Base-by-base conservation (phyloP, 2,113 vertebrate species). In the Hirundichthys speculiger region DNA sequence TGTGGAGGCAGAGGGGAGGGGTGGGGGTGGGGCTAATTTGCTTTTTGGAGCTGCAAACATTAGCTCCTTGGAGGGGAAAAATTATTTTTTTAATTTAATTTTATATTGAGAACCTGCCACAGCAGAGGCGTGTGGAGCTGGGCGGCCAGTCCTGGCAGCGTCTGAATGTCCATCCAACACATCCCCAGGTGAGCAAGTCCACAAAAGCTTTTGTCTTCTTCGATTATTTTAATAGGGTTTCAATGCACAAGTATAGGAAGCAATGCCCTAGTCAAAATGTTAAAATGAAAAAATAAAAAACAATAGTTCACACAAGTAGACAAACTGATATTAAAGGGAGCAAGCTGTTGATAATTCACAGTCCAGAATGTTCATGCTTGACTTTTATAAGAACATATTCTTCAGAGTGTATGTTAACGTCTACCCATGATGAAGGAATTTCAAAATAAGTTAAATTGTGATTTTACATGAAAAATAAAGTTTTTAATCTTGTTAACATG, bases 121-220 rank as follows among this genome's bases (percentile, higher is more conserved):
- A 79, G 67, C 66, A 73, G 65, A 82, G 83, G 88, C 82, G 87
- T 68, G 63, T 69, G 79, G 68, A 84, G 84, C 47, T 80, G 80
- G 77, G 75, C 55, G 83, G 75, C 55, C 70, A 74, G 63, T 64
- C 62, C 79, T 86, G 86, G 84, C 86, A 73, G 58, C 64, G 65
- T 77, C 72, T 69, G 67, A 69, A 71, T 66, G 70, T 82, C 56
- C 41, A 22, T 81, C 75, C 70, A 67, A 59, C 61, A 53, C 2
- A 12, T 54, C 88, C 76, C 84, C 81, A 81, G 77, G 75, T 81
- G 81, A 80, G 63, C 47, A 48, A 42, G 66, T 61, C 57, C 60
- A 64, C 53, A 42, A 75, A 80, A 73, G 64, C 62, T 64, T 55
- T 43, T 64, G 75, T 71, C 39, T 58, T 42, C 53, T 74, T 77